Conservation (phyloP, 2,113 vertebrate genomes). For the Urocitellus parryii region DNA sequence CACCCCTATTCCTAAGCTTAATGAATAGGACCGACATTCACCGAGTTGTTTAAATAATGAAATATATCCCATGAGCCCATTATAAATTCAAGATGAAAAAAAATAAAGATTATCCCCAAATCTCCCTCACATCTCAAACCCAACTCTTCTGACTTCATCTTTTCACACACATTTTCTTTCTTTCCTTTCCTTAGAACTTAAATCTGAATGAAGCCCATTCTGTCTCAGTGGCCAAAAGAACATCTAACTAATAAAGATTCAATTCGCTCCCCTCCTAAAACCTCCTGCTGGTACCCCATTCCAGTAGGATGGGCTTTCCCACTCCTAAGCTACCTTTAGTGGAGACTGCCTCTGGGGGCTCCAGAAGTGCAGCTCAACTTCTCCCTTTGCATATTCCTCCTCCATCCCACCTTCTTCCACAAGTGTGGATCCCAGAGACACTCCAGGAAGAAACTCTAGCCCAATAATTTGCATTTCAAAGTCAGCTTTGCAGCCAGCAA, state of each 20-base stretch:
- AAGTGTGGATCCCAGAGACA: not conserved
- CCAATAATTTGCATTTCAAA: not conserved
- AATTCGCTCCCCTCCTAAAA: not conserved
- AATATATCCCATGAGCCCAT: not conserved
- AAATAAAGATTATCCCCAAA: not conserved
- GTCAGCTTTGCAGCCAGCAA: not conserved
- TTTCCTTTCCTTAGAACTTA: not conserved
- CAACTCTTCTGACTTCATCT: not conserved
- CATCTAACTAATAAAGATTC: not conserved
- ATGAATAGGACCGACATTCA: not conserved
- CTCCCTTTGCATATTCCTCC: not conserved
- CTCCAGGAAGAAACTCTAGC: not conserved
- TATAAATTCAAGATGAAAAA: not conserved
- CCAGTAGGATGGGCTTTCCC: too few relatives aligned
- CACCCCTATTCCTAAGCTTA: not conserved
- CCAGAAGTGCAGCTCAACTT: not conserved
- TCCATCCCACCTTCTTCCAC: not conserved
- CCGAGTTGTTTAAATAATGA: not conserved
- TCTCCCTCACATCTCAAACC: not conserved
- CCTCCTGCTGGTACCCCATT: rapidly evolving
- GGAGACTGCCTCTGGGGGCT: not conserved
- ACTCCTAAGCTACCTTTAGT: not conserved
- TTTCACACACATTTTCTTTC: not conserved
- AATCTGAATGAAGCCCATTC: not conserved
- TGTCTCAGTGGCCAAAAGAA: not conserved